phyloP scores from a whole-genome alignment of 2,113 vertebrate genomes.

The Caranx melampygus region DNA sequence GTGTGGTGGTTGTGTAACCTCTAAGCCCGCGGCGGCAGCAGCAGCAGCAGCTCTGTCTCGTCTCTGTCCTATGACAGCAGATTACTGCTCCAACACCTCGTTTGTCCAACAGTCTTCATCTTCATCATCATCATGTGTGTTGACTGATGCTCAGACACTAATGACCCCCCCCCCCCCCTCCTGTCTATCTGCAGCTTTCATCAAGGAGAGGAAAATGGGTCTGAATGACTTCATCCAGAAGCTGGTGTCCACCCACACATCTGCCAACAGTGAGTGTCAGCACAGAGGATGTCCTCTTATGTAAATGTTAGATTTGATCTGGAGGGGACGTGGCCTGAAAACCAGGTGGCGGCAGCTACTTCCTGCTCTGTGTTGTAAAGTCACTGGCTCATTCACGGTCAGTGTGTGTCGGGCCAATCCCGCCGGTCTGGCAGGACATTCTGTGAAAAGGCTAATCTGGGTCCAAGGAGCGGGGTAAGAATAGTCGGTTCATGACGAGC shows the following conservation, averaged over 20 bases:
- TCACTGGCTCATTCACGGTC: slow-evolving; percentile 39
- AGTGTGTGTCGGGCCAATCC: slow-evolving; percentile 53
- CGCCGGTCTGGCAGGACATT: slow-evolving; percentile 72
- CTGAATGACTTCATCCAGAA: slow-evolving; percentile 88
- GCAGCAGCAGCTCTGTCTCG: neutral
- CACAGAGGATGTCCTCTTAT: neutral
- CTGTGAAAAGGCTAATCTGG: slow-evolving; percentile 69
- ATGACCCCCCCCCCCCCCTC: neutral
- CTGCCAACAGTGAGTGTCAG: slow-evolving; percentile 85
- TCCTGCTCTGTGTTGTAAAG: neutral
- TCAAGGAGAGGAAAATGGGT: slow-evolving; percentile 88
- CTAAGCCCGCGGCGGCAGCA: slow-evolving; percentile 63
- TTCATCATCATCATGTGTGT: neutral
- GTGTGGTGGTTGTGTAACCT: slow-evolving; percentile 70
- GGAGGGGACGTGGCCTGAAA: slow-evolving; percentile 3
- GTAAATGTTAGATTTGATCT: neutral
- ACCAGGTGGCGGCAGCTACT: slow-evolving; percentile 1
- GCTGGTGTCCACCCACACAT: slow-evolving; percentile 85
- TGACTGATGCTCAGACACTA: slow-evolving; percentile 8
- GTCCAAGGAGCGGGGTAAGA: slow-evolving; percentile 54
- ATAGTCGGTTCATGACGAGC: slow-evolving; percentile 69
- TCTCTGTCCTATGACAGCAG: slow-evolving; percentile 21
- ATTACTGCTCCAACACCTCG: slow-evolving; percentile 32
- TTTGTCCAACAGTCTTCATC: too few relatives aligned
- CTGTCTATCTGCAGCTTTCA: slow-evolving; percentile 80